Conservation (phyloP, 2,888 invertebrate species). For the Camponotus fellah region DNA sequence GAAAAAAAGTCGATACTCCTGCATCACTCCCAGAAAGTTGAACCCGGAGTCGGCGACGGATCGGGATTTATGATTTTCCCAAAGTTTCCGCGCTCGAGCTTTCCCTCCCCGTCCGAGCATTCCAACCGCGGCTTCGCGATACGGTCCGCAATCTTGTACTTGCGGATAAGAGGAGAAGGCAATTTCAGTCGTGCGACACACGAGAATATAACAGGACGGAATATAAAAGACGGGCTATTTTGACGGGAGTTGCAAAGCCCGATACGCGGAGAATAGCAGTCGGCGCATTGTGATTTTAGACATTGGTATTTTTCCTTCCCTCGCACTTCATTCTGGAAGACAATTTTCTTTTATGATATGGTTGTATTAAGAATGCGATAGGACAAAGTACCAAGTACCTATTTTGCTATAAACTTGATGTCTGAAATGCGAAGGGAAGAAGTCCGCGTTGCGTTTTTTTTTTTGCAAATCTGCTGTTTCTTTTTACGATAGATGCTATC, state of each 20-base stretch:
- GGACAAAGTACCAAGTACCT: background rate
- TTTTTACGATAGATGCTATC: background rate
- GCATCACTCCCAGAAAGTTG: background rate
- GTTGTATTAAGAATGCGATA: slow-evolving; percentile 23
- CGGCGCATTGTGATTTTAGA: slow-evolving; percentile 35
- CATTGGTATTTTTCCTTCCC: slow-evolving; percentile 35
- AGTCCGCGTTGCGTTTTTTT: background rate
- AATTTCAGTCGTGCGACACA: slow-evolving; percentile 19
- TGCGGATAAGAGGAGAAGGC: slow-evolving; percentile 30
- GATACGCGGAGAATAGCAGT: slow-evolving; percentile 20
- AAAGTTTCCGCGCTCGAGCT: slow-evolving; percentile 50
- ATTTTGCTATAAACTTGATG: slow-evolving; percentile 11
- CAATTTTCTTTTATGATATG: slow-evolving; percentile 23
- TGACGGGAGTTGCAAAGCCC: slow-evolving; percentile 11
- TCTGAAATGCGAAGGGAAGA: background rate
- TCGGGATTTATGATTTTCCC: slow-evolving; percentile 64
- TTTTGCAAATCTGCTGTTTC: background rate
- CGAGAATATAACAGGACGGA: background rate
- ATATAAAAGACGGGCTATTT: slow-evolving; percentile 33
- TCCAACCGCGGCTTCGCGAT: slow-evolving; percentile 7
- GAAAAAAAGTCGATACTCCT: slow-evolving; percentile 50
- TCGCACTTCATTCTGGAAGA: slow-evolving; percentile 7
- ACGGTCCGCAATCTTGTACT: slow-evolving; percentile 43
- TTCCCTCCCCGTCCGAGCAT: background rate
- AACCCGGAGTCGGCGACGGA: slow-evolving; percentile 17